Base-by-base conservation (phyloP, 23 tunicate species). In the Oikopleura dioica region DNA sequence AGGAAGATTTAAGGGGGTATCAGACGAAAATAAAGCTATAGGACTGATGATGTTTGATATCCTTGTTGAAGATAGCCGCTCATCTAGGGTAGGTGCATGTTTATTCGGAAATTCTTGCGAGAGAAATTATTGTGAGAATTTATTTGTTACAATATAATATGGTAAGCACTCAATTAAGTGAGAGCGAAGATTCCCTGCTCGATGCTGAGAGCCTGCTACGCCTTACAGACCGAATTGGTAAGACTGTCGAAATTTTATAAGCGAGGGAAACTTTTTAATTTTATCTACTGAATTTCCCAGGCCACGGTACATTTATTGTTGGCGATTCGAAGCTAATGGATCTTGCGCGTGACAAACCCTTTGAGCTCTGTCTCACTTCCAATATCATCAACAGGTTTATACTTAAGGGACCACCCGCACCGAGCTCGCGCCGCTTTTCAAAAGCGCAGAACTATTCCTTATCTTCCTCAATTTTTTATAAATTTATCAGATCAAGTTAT, bases 201-300 rank as follows among this genome's bases (percentile, higher is more conserved):
- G 16, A 21, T 63, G 72, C 72, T 2, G 33, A 24, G 16, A 31
- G 82, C 34, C 51, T 92, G 21, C 33, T 36, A 51, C 4, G 78
- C 23, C 92, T 81, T 0, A 86, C 97, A 30, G 97, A 85, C 68
- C 81, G 97, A 9, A 86, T 92, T 51, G 97, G n/a, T n/a, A n/a
- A n/a, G n/a, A n/a, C n/a, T n/a, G n/a, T n/a, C n/a, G n/a, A n/a
- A n/a, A n/a, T n/a, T n/a, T n/a, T n/a, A n/a, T n/a, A n/a, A n/a
- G n/a, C n/a, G n/a, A n/a, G n/a, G n/a, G n/a, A n/a, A n/a, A n/a
- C n/a, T n/a, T n/a, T n/a, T n/a, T n/a, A n/a, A n/a, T n/a, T n/a
- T n/a, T n/a, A n/a, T n/a, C n/a, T n/a, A n/a, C n/a, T n/a, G n/a
- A n/a, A n/a, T n/a, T n/a, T n/a, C n/a, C n/a, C n/a, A n/a, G n/a